A percentile compares a stretch with the other conserved stretches of the same genome.
Evolutionary conservation across 1,140 invertebrate genomes (phyloP).

Genomic region (Bombus sibiricus): DNA sequence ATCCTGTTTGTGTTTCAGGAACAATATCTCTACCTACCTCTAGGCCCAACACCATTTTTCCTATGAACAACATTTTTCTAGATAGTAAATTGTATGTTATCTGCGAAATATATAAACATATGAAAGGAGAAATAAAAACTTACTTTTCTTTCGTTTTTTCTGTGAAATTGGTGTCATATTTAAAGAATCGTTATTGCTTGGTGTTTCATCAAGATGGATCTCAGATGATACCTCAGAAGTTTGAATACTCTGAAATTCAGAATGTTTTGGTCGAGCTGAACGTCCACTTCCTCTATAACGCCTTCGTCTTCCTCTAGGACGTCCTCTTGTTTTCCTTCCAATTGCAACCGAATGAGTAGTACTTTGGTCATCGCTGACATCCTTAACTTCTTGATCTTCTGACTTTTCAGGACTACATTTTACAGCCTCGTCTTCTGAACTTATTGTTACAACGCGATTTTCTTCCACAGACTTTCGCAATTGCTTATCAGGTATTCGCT

Average conservation of each 20-base stretch:
- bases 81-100: background rate
- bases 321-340: slow-evolving; percentile 70
- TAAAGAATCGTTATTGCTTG: slow-evolving; percentile 34
- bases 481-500: slow-evolving; percentile 81
- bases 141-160: slow-evolving; percentile 71
- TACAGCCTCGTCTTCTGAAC: slow-evolving; percentile 76
- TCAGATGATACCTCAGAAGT: slow-evolving; percentile 36
- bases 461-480: slow-evolving; percentile 84
- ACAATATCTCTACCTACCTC: slow-evolving; percentile 82
- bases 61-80: slow-evolving; percentile 54
- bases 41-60: slow-evolving; percentile 82
- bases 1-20: slow-evolving; percentile 57
- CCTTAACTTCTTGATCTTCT: slow-evolving; percentile 60
- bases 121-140: slow-evolving; percentile 17
- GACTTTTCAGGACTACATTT: slow-evolving; percentile 60
- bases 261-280: slow-evolving; percentile 46
- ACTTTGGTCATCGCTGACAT: slow-evolving; percentile 60
- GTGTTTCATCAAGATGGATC: slow-evolving; percentile 41
- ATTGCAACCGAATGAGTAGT: slow-evolving; percentile 45
- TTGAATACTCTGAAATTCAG: slow-evolving; percentile 39
- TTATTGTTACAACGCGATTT: slow-evolving; percentile 75
- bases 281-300: slow-evolving; percentile 55
- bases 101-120: background rate
- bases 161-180: slow-evolving; percentile 45
- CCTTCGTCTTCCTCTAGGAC: slow-evolving; percentile 75